Base-by-base conservation (phyloP, 2,113 vertebrate genomes). In the Leucosticte australis region DNA sequence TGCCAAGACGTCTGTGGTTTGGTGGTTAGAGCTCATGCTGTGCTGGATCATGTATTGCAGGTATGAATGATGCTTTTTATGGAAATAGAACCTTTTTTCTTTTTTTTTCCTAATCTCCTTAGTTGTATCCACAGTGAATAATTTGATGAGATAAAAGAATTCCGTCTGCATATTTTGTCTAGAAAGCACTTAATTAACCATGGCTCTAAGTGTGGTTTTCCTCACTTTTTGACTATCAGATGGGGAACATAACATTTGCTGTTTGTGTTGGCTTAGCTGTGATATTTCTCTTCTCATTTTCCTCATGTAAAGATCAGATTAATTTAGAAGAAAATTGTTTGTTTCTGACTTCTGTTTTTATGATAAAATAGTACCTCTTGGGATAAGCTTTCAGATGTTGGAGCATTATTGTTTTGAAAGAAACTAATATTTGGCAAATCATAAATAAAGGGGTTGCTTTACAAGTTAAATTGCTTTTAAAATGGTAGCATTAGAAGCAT, bases 201-300 rank as follows among this genome's bases (percentile, higher is more conserved):
- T 28, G 52, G 13, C 60, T 55, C 39, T 15, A 81, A 71, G 22
- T 65, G 80, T 56, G 33, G 20, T 89, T 95, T 96, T 68, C 27
- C 55, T 24, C 13, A 3, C 26, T 79, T 91, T 90, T 90, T 88
- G 24, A 23, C 37, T 80, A 1, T 94, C 78, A 69, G 75, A 88
- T 55, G 28, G 27, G 56, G 39, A 92, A 33, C 49, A n/a, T 56
- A 79, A 76, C 60, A 53, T 87, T 82, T 37, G 28, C 82, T 92
- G 73, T 75, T 95, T 94, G 31, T 79, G 47, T 94, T 96, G 77
- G 81, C 84, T 96, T 90, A 88, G 50, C 50, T 92, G 70, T 88
- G 75, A 50, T 92, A 87, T 79, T 93, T 95, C 42, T 94, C 21
- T 69, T 90, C 56, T 87, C 19, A 41, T 87, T 89, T 92, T 87